Base-by-base conservation (phyloP, 2,113 vertebrate species). In the Caretta caretta region DNA sequence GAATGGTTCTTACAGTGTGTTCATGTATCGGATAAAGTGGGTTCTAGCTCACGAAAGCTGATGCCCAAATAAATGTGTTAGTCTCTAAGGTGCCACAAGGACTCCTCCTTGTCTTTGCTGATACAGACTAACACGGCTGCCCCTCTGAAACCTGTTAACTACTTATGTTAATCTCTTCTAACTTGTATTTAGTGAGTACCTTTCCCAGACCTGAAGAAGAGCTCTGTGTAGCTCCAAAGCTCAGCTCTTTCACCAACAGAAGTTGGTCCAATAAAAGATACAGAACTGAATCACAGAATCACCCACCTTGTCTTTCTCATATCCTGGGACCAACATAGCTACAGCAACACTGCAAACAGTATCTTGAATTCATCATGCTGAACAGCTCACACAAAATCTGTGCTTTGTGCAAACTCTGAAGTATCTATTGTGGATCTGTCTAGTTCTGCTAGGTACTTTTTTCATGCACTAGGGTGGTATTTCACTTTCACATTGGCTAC, bases 401-500 rank as follows among this genome's bases (percentile, higher is more conserved):
- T 8, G 93, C 29, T 10, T 42, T 38, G 24, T 5, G 54, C 1
- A 0, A 65, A 56, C 81, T 86, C 79, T 59, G 38, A 82, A 51
- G 49, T 53, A 12, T 50, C 38, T 88, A 29, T 62, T 48, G n/a
- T 0, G 0, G 2, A 5, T 57, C 89, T 80, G 56, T 88, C 89
- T 92, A 81, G 93, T 91, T 75, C 65, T 42, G 69, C 38, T 42
- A 75, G 38, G 3, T 75, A 75, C 90, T 87, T n/a, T 2, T 0
- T 93, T 85, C 84, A 80, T n/a, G 80, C 81, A 5, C 17, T n/a
- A 69, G 62, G 14, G 35, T 16, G 62, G 7, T 69, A n/a, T 69
- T 69, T 54, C 89, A 75, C 84, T 93, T 95, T 78, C 81, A 88
- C 80, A 51, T 83, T 87, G 94, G 25, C 50, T 50, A 24, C 38